Conservation (phyloP, 2,888 invertebrate genomes). For the Ashinkailepas kermadecensis region DNA sequence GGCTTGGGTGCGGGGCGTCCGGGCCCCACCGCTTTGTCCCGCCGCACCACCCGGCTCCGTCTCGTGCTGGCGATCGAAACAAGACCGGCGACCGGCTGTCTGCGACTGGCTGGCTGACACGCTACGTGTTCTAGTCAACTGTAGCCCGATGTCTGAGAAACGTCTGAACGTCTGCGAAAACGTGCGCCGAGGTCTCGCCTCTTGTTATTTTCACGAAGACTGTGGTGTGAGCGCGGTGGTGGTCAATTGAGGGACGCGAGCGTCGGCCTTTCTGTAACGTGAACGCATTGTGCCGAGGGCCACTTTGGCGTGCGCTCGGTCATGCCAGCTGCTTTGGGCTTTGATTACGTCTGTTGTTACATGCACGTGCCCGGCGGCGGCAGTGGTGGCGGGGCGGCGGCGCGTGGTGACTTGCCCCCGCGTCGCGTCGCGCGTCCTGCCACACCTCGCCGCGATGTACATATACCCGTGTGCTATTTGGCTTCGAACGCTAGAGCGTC, state of each 20-base stretch:
- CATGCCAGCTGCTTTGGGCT: conserved; percentile 12
- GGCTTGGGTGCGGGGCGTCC: neutral
- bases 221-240: neutral
- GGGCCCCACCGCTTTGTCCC: neutral
- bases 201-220: neutral
- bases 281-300: conserved; percentile 3
- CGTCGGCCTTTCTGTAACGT: conserved; percentile 9
- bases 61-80: neutral
- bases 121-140: conserved; percentile 8
- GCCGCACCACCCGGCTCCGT: neutral
- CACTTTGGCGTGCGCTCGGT: neutral
- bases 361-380: neutral
- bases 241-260: neutral
- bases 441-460: neutral
- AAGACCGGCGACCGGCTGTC: neutral
- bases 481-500: neutral
- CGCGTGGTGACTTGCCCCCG: neutral
- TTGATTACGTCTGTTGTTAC: conserved; percentile 15
- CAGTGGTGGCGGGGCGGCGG: neutral
- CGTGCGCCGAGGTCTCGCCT: neutral
- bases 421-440: neutral
- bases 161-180: neutral
- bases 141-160: neutral
- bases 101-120: neutral
- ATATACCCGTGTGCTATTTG: neutral